Evolutionary conservation across 2,113 vertebrate genomes (phyloP).

Genomic region (Caranx melampygus): DNA sequence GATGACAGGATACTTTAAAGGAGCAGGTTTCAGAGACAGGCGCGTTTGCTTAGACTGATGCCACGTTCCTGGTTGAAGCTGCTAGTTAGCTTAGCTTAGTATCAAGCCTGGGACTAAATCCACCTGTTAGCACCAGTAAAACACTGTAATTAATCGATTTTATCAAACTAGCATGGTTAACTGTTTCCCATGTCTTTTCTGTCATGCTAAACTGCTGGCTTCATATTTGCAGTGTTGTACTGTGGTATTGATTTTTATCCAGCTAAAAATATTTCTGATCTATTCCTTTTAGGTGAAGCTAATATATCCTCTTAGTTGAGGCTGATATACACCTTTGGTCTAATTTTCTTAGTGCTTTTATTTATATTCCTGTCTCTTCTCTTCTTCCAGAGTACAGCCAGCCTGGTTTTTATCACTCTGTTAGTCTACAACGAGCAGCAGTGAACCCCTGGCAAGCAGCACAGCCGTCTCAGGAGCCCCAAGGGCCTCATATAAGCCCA

Average conservation of each 20-base stretch:
- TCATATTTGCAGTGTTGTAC: not conserved
- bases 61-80: not conserved
- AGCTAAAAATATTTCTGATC: not conserved
- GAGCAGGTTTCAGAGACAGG: not conserved
- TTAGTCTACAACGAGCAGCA: slow-evolving; percentile 82
- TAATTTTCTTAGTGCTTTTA: not conserved
- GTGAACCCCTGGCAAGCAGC: slow-evolving; percentile 85
- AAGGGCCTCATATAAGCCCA: slow-evolving; percentile 64
- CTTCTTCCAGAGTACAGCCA: slow-evolving; percentile 84
- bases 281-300: not conserved
- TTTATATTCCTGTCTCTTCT: not conserved
- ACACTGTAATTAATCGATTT: too few relatives aligned
- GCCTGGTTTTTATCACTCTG: slow-evolving; percentile 80
- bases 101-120: not conserved
- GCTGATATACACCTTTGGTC: not conserved
- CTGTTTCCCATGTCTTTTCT: not conserved
- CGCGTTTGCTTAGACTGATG: not conserved
- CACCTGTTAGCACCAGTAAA: too few relatives aligned
- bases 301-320: not conserved
- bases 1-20: not conserved
- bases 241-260: not conserved
- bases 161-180: not conserved
- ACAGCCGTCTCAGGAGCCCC: slow-evolving; percentile 76
- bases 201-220: not conserved
- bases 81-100: not conserved